Evolutionary conservation across 2,888 invertebrate genomes (phyloP).

Genomic region (Morinoia aosen): DNA sequence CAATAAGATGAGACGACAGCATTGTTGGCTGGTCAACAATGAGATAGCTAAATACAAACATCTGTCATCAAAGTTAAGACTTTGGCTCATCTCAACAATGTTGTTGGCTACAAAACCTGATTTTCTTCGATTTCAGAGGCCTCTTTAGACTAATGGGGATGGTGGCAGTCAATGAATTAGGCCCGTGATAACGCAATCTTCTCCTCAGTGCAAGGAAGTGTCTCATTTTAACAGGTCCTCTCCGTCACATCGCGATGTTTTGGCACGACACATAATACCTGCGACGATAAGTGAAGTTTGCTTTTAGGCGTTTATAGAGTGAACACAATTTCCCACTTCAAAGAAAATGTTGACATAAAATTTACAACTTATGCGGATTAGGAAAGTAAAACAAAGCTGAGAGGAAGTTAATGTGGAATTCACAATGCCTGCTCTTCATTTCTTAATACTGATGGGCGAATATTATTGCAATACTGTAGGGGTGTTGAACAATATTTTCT

Average conservation of each 20-base stretch:
- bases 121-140: not conserved
- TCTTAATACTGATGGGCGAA: no score
- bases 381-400: no score
- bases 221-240: not conserved
- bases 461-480: no score
- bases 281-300: not conserved
- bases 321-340: not conserved
- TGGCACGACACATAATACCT: not conserved
- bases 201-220: not conserved
- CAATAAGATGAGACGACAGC: no score
- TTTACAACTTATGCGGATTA: no score
- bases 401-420: no score
- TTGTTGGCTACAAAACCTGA: not conserved
- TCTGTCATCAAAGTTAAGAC: no score
- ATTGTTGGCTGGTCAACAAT: no score
- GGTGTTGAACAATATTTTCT: no score
- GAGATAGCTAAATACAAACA: no score
- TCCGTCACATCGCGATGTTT: not conserved
- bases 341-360: not conserved
- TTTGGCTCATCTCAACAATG: not conserved
- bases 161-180: not conserved
- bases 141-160: not conserved
- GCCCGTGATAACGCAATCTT: not conserved
- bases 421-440: no score
- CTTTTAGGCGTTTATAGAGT: not conserved